Evolutionary conservation across 2,113 vertebrate genomes (phyloP).

Genomic region (Hippocampus mohnikei): DNA sequence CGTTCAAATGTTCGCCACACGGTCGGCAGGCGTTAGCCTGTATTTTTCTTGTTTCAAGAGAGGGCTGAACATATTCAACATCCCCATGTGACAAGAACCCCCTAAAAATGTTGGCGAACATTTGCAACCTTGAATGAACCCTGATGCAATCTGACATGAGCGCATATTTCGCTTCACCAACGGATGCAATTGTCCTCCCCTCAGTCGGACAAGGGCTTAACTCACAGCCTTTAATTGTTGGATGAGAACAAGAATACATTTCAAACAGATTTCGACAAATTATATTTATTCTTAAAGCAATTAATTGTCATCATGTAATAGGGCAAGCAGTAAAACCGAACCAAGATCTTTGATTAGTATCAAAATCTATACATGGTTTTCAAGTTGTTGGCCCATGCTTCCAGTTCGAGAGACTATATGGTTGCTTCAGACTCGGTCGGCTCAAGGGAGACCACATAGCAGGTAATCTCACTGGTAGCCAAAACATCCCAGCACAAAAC

Average conservation of each 20-base stretch:
- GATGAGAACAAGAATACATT: background rate
- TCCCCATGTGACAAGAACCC: no score
- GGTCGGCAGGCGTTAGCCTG: no score
- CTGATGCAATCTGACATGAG: no score
- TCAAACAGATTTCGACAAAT: background rate
- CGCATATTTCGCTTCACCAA: no score
- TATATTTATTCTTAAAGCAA: background rate
- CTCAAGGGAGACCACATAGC: constrained; percentile 41
- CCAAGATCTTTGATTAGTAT: background rate
- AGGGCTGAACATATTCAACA: no score
- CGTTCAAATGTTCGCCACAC: no score
- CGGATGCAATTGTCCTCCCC: no score
- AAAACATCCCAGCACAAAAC: constrained; percentile 59
- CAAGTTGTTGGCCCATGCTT: constrained; percentile 1
- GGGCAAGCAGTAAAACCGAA: no score
- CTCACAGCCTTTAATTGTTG: constrained; percentile 17
- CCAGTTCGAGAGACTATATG: constrained; percentile 13
- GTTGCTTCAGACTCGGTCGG: background rate
- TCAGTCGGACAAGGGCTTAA: no score
- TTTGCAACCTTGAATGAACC: no score
- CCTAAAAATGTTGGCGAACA: no score
- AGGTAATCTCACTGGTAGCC: constrained; percentile 65
- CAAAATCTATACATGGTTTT: background rate
- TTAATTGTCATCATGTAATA: background rate
- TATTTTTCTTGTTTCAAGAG: no score